Percentiles rank a stretch among this genome's conserved stretches.
Evolutionary conservation across 2,888 invertebrate genomes (phyloP).

Genomic region (Thyatira batis): DNA sequence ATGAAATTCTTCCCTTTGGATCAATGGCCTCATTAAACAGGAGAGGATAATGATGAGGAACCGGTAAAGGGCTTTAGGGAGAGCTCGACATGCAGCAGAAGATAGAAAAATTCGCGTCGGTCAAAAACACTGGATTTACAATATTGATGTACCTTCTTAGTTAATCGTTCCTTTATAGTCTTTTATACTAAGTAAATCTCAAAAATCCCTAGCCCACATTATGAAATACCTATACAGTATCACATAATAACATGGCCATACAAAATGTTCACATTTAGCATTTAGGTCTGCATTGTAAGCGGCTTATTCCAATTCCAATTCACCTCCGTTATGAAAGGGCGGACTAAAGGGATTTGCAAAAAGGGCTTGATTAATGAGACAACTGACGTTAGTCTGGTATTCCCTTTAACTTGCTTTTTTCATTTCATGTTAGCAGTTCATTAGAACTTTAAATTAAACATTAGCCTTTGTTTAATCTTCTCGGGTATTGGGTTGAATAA

Average conservation of each 20-base stretch:
- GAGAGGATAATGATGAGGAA: too few species aligned
- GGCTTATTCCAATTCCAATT: conserved; percentile 41
- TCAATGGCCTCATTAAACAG: too few species aligned
- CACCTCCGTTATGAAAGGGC: conserved; percentile 41
- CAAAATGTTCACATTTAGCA: background rate
- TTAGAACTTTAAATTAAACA: background rate
- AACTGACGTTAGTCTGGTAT: conserved; percentile 29
- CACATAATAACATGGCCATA: background rate
- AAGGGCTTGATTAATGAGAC: conserved; percentile 52
- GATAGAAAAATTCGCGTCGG: too few species aligned
- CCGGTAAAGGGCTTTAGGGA: too few species aligned
- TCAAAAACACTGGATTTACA: too few species aligned
- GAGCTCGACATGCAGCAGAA: too few species aligned
- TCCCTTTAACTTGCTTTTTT: conserved; percentile 23
- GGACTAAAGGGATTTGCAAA: conserved; percentile 50
- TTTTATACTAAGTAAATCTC: conserved; percentile 5
- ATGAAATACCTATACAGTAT: background rate
- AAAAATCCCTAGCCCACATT: background rate
- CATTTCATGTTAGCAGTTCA: background rate
- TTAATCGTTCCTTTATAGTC: too few species aligned
- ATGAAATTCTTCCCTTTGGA: too few species aligned
- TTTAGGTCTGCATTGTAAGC: conserved; percentile 30
- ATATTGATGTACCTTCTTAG: too few species aligned
- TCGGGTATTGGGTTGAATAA: background rate
- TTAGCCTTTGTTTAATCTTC: background rate